These are phyloP conservation scores for Nephila pilipes DNA, from an alignment of 1,140 invertebrate genomes.

Conservation along the genomic window DNA sequence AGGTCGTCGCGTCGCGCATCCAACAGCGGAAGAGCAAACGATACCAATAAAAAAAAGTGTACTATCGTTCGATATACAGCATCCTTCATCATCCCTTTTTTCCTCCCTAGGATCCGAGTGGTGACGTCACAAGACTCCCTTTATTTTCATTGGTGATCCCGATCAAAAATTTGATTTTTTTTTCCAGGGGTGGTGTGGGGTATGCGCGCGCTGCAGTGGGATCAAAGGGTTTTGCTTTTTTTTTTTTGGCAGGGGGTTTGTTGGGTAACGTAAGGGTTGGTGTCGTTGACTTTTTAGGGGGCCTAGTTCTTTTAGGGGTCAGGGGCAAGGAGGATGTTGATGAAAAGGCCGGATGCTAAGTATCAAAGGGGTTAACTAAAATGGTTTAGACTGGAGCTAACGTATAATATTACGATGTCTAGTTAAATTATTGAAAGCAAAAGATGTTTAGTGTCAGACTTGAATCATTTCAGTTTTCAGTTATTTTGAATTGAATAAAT, in stretches of 20 bases:
- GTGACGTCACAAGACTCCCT: constrained; percentile 56
- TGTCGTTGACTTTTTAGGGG: constrained; percentile 51
- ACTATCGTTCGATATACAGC: constrained; percentile 51
- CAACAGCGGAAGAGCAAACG: constrained; percentile 24
- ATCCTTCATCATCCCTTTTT: constrained; percentile 66
- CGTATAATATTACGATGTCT: not conserved
- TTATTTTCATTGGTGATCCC: constrained; percentile 40
- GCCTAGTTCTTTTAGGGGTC: constrained; percentile 68
- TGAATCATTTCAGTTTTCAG: not conserved
- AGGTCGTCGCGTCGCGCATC: constrained; percentile 42
- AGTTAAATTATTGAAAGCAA: not conserved
- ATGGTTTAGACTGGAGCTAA: not conserved
- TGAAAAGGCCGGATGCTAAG: constrained; percentile 69
- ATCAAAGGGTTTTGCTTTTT: constrained; percentile 44
- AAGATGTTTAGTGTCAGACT: not conserved
- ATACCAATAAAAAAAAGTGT: constrained; percentile 39
- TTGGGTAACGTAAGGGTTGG: constrained; percentile 19
- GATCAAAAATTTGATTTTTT: constrained; percentile 63
- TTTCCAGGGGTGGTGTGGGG: not conserved
- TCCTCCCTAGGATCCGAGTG: not conserved
- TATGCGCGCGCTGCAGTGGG: constrained; percentile 57
- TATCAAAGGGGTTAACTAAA: constrained; percentile 17
- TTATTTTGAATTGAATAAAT: too few relatives aligned
- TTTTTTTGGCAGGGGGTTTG: not conserved
- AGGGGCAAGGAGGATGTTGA: constrained; percentile 56